A percentile compares a stretch with the other conserved stretches of the same genome.
These are phyloP conservation scores for Carduelis carduelis DNA, from an alignment of 2,797 vertebrate genomes.

Conservation along the genomic window DNA sequence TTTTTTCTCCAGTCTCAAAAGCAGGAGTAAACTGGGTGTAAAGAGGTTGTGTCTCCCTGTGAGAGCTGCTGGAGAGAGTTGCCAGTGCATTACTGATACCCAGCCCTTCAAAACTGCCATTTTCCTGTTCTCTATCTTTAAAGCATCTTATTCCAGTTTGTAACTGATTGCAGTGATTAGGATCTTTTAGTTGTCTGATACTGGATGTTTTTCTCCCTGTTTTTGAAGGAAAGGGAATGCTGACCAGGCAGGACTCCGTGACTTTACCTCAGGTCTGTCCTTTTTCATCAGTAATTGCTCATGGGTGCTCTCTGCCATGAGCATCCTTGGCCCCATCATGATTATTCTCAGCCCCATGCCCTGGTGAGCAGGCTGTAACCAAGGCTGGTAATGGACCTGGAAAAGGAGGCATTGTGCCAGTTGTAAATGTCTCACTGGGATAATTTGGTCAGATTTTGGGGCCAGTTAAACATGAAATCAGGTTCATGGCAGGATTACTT, in stretches of 20 bases:
- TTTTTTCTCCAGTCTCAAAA: not conserved
- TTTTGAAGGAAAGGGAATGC: not conserved
- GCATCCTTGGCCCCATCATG: accelerated
- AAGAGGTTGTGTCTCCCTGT: accelerated
- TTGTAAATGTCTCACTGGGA: not conserved
- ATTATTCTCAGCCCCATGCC: accelerated
- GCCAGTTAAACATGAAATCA: not conserved
- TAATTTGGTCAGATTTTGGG: not conserved
- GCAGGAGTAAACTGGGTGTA: not conserved
- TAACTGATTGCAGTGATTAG: accelerated
- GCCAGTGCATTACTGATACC: accelerated
- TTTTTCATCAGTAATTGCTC: not conserved
- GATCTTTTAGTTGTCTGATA: not conserved
- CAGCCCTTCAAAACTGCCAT: accelerated
- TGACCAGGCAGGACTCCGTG: not conserved
- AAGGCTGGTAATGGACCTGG: accelerated
- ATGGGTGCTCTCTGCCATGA: accelerated
- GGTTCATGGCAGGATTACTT: accelerated
- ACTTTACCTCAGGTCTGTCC: not conserved
- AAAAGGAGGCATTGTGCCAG: not conserved
- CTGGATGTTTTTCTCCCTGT: not conserved
- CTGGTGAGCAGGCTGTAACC: not conserved
- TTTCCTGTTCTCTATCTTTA: not conserved
- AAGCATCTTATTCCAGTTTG: not conserved
- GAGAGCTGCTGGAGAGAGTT: not conserved